Base-by-base conservation (phyloP, 2,888 invertebrate species). In the Drosophila tripunctata region DNA sequence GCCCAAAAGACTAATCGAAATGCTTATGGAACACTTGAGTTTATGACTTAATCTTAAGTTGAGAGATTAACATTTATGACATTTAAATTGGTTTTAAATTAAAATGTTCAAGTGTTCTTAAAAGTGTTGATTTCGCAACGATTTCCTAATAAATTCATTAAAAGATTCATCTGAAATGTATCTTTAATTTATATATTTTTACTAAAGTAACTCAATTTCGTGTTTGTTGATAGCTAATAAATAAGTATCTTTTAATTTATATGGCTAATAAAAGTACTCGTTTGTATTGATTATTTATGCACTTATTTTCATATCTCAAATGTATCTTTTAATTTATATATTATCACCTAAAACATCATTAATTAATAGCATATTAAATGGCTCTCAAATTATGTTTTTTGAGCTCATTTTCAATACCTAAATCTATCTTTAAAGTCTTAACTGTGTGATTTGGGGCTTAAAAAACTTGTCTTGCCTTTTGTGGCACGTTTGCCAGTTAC, bases 401-500 rank as follows among this genome's bases (percentile, higher is more conserved):
- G 6, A 12, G 12, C 6, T 38, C 21, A 21, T 12, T 38, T 38
- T 21, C 3, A n/a, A 12, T 3, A 7, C 12, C 12, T 1, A 12
- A 21, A 21, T 40, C n/a, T 40, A 12, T 40, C 17, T 36, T 36
- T 15, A 12, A 8, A 1, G 17, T 19, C 10, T n/a, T 36, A 24
- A 17, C 48, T 41, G 41, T 41, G 27, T 15, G 5, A 40, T 19
- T 14, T 31, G 17, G 12, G 51, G 7, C 6, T 22, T 22, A 24
- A 14, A 21, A 21, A 14, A 7, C 38, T n/a, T 10, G 24, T 22
- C 48, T 19, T 10, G 27, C n/a, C n/a, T 27, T 27, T 40, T 33
- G 19, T 8, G 30, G 19, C 36, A 33, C 2, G 31, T 27, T 27
- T 41, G 47, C 41, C 44, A 50, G 22, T 61, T 60, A 50, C 30